Base-by-base conservation (phyloP, 2,113 vertebrate genomes). In the Phocoena phocoena region DNA sequence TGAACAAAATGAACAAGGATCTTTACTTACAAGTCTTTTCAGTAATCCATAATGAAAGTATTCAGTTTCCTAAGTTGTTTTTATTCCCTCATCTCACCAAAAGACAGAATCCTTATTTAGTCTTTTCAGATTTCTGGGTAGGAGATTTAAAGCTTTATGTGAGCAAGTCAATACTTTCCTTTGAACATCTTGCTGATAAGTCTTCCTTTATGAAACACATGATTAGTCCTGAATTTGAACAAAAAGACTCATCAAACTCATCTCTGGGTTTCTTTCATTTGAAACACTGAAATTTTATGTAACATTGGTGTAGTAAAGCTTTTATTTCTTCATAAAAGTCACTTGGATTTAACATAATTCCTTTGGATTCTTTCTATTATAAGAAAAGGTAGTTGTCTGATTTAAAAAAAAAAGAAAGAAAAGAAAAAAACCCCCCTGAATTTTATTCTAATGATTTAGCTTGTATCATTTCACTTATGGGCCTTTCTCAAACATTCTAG, bases 81-180 rank as follows among this genome's bases (percentile, higher is more conserved):
- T 94, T 65, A 90, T 97, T 96, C 53, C 79, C 97, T 96, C 89
- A 87, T 96, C 77, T 97, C 44, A 87, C 63, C 33, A 71, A 71
- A 97, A 97, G 93, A 93, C 70, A 58, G 97, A 98, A 97, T 96
- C 62, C 60, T 80, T 96, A 13, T 90, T 96, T 95, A 97, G 80
- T 89, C 65, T 86, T 98, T 97, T 91, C 92, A 88, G 25, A 41
- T 91, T 97, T 96, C 83, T 82, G 90, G 31, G 58, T 86, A 73
- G 90, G 93, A 95, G 65, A 96, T 97, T 95, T 97, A 97, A 97
- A 91, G 50, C 23, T 95, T 97, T 98, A 86, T 90, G 28, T 96
- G 90, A 97, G 26, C 47, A 98, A 97, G 93, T 93, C 65, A 93
- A 91, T 93, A 93, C 53, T 92, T 98, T 93, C 90, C 93, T 98